Percentiles rank a stretch among this genome's conserved stretches.
phyloP scores from a whole-genome alignment of 2,797 vertebrate species.

The Margarornis squamiger region DNA sequence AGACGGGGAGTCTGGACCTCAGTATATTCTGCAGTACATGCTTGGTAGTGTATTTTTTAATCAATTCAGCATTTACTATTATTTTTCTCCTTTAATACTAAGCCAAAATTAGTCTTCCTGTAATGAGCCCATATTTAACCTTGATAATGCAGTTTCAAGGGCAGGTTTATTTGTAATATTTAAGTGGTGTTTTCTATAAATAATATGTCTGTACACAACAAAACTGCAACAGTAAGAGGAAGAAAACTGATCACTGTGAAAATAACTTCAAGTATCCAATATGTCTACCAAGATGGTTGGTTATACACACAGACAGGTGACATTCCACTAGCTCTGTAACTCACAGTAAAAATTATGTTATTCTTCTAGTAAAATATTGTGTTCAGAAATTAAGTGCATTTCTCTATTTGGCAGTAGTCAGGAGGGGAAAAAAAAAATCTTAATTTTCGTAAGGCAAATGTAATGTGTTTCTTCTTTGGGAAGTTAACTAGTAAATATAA shows the following conservation, averaged over 20 bases:
- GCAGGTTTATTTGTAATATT: not conserved
- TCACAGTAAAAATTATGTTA: not conserved
- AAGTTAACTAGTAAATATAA: not conserved
- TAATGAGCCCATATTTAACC: not conserved
- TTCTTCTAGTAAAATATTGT: not conserved
- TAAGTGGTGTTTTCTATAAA: not conserved
- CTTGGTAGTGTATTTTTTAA: constrained; percentile 83
- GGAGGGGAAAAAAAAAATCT: no score
- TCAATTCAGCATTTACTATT: not conserved
- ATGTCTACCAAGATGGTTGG: not conserved
- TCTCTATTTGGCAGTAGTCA: not conserved
- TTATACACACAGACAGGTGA: not conserved
- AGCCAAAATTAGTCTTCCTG: not conserved
- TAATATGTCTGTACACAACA: not conserved
- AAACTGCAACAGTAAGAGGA: not conserved
- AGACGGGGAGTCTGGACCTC: constrained; percentile 95
- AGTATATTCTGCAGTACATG: constrained; percentile 99
- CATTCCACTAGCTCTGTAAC: not conserved
- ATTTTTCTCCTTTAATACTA: not conserved
- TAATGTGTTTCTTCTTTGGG: not conserved
- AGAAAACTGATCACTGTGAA: not conserved
- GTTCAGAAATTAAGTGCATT: not conserved
- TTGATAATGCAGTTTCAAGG: not conserved
- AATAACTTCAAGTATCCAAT: not conserved
- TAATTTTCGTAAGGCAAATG: not conserved